Conservation (phyloP, 2,797 vertebrate species). For the Siniperca scherzeri region DNA sequence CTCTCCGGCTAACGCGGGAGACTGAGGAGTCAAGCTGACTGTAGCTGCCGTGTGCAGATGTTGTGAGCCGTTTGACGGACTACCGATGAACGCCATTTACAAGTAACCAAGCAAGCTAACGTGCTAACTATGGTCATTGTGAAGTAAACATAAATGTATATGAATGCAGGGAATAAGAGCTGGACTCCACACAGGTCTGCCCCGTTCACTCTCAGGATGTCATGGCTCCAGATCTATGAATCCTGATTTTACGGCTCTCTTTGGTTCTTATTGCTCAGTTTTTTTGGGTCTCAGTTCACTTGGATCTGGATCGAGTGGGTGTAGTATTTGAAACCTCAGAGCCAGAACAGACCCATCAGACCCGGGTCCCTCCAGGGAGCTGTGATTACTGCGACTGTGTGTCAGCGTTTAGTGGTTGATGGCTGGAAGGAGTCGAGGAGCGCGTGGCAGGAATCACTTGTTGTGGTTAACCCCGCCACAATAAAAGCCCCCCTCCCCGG, state of each 20-base stretch:
- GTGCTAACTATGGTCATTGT: no score
- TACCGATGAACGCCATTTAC: no score
- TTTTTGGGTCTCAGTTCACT: background rate
- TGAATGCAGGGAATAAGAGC: no score
- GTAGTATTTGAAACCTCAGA: background rate
- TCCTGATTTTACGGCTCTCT: background rate
- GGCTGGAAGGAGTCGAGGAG: background rate
- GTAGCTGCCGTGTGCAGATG: no score
- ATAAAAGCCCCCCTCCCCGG: slow-evolving; percentile 39
- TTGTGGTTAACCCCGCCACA: slow-evolving; percentile 57
- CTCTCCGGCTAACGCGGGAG: no score
- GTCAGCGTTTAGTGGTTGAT: background rate
- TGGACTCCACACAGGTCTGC: no score
- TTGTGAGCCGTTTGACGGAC: no score
- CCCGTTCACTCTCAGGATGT: no score
- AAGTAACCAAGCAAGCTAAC: no score
- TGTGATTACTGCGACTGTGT: background rate
- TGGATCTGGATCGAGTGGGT: background rate
- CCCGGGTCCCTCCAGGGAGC: background rate
- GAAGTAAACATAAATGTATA: no score
- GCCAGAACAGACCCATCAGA: background rate
- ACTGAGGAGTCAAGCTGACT: no score
- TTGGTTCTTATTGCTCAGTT: background rate
- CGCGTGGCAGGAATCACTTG: slow-evolving; percentile 52
- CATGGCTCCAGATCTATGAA: no score